Conservation (phyloP, 2,888 invertebrate species). For the Torymus auratus region DNA sequence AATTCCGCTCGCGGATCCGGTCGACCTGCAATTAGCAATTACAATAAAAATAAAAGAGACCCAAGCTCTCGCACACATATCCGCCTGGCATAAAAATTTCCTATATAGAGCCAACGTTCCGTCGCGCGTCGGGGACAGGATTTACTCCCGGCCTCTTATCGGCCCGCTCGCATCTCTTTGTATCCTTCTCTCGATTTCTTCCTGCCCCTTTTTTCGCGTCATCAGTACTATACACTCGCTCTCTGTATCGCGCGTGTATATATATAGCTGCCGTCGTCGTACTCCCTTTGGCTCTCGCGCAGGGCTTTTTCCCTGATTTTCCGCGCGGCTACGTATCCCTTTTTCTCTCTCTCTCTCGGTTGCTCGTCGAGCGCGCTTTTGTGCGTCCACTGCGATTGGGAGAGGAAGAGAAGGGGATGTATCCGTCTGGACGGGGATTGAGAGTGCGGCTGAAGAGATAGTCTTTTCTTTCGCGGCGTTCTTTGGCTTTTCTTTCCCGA, state of each 20-base stretch:
- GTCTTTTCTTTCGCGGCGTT: too few relatives aligned
- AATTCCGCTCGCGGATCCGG: too few relatives aligned
- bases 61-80: too few relatives aligned
- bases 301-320: conserved; percentile 48
- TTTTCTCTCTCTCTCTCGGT: conserved; percentile 16
- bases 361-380: conserved; percentile 1
- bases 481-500: too few relatives aligned
- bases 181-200: conserved; percentile 13
- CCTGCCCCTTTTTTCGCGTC: conserved; percentile 32
- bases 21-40: too few relatives aligned
- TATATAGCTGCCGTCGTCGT: neutral
- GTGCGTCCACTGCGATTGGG: neutral
- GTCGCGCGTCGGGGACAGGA: conserved; percentile 5
- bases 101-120: neutral
- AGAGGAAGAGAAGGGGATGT: conserved; percentile 20
- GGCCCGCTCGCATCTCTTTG: neutral
- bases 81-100: too few relatives aligned
- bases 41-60: too few relatives aligned
- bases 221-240: conserved; percentile 25
- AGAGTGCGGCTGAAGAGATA: neutral
- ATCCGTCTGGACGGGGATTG: neutral
- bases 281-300: neutral
- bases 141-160: conserved; percentile 12
- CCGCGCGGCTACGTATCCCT: conserved; percentile 44
- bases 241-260: conserved; percentile 5